phyloP scores from a whole-genome alignment of 1,140 invertebrate species.

The Drosophila dunni region DNA sequence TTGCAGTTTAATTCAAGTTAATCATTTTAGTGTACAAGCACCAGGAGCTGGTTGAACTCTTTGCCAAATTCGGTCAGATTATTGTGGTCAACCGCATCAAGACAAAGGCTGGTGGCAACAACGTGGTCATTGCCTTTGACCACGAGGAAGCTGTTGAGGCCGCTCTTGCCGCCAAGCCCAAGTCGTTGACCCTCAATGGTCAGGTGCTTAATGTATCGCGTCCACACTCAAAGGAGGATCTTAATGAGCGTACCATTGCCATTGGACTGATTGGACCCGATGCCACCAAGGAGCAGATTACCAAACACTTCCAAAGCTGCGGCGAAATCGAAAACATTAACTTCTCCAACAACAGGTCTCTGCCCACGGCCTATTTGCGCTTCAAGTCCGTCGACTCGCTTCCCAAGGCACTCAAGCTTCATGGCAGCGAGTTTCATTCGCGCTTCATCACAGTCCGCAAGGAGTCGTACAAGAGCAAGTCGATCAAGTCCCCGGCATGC shows the following conservation, averaged over 20 bases:
- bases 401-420: constrained; percentile 45
- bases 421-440: constrained; percentile 54
- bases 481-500: constrained; percentile 5
- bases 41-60: constrained; percentile 54
- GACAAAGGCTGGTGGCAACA: constrained; percentile 26
- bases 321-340: constrained; percentile 51
- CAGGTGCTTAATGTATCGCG: constrained; percentile 28
- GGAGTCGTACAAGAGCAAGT: neutral
- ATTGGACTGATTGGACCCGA: constrained; percentile 45
- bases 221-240: neutral
- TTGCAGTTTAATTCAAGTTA: neutral
- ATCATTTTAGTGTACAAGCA: constrained; percentile 47
- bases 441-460: constrained; percentile 60
- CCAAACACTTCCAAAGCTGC: constrained; percentile 49
- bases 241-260: constrained; percentile 44
- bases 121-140: constrained; percentile 49
- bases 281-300: constrained; percentile 43
- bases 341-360: constrained; percentile 27
- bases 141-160: constrained; percentile 48
- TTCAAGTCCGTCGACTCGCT: constrained; percentile 32
- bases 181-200: constrained; percentile 42
- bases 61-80: constrained; percentile 66
- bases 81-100: constrained; percentile 32
- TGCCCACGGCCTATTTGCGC: constrained; percentile 49
- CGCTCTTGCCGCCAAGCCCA: constrained; percentile 54